phyloP scores from a whole-genome alignment of 1,140 invertebrate genomes.

The Ceratosolen solmsi region DNA sequence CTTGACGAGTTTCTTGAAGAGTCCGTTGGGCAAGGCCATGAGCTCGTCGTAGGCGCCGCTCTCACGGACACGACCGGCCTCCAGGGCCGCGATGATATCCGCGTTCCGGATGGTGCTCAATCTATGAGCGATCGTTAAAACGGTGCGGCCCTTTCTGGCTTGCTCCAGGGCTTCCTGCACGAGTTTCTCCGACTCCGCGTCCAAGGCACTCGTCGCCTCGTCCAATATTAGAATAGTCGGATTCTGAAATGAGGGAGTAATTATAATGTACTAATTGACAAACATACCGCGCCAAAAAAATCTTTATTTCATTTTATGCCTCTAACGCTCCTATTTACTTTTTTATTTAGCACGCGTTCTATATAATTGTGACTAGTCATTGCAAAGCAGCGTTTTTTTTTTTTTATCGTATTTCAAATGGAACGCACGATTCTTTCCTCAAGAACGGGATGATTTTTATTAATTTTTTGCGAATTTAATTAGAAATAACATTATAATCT shows the following conservation, averaged over 20 bases:
- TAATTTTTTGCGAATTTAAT: too few species aligned
- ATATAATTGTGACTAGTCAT: too few species aligned
- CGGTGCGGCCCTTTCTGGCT: slow-evolving; percentile 88
- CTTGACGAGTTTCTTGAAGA: slow-evolving; percentile 79
- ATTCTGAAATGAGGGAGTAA: slow-evolving; percentile 75
- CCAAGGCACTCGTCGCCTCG: slow-evolving; percentile 93
- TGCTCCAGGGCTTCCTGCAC: slow-evolving; percentile 90
- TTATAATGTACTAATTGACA: too few species aligned
- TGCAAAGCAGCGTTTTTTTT: too few species aligned
- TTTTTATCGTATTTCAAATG: too few species aligned
- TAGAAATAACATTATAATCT: too few species aligned
- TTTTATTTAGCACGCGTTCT: too few species aligned
- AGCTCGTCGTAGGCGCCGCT: slow-evolving; percentile 86
- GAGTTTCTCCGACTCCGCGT: slow-evolving; percentile 90
- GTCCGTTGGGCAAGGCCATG: slow-evolving; percentile 74
- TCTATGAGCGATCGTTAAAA: slow-evolving; percentile 93
- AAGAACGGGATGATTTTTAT: too few species aligned
- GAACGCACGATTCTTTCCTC: too few species aligned
- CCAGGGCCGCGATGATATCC: slow-evolving; percentile 91
- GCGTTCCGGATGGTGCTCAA: slow-evolving; percentile 94
- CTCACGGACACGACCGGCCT: slow-evolving; percentile 87
- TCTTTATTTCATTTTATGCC: too few species aligned
- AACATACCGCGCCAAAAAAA: too few species aligned
- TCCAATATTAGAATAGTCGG: slow-evolving; percentile 89
- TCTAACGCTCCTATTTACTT: too few species aligned